Base-by-base conservation (phyloP, 1,140 invertebrate species). In the Cecropterus lyciades region DNA sequence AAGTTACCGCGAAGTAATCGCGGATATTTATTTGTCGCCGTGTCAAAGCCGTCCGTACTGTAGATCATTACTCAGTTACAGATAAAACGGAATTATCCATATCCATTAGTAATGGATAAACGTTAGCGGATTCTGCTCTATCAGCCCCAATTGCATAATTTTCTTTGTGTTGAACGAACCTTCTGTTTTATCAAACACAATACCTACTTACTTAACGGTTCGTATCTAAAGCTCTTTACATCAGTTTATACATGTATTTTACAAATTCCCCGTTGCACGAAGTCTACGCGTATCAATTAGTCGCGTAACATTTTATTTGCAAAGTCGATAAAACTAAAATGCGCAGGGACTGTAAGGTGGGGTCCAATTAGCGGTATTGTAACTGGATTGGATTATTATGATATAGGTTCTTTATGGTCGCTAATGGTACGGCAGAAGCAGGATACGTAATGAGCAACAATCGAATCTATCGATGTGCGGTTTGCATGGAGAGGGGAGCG, bases 1-100 rank as follows among this genome's bases (percentile, higher is more conserved):
- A 81, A 82, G 56, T 68, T 89, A 85, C 82, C 52, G 76, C 74
- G 84, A 86, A 89, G 65, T 74, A 78, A 75, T 87, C 63, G 80
- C 85, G 85, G 82, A 87, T 87, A 82, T 84, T 75, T 78, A 65
- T 76, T 81, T 76, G 72, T 71, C 57, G 57, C 56, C 56, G 56
- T 72, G 77, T 75, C 77, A 70, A 66, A 65, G 43, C 57, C 68
- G 53, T 10, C 51, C 53, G 65, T 70, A 52, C 53, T 30, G 48
- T 37, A 27, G 65, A 70, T 68, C 75, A 74, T 80, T 80, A 80
- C 37, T 80, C 65, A 77, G 66, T 59, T 52, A 65, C 66, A 71
- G 73, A 78, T 72, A 59, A 59, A 59, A 59, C 27, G 10, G 56
- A 60, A 60, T 60, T 49, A 49, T 48, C 27, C 45, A 60, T 60